Evolutionary conservation across 2,113 vertebrate species (phyloP).

Genomic region (human): DNA sequence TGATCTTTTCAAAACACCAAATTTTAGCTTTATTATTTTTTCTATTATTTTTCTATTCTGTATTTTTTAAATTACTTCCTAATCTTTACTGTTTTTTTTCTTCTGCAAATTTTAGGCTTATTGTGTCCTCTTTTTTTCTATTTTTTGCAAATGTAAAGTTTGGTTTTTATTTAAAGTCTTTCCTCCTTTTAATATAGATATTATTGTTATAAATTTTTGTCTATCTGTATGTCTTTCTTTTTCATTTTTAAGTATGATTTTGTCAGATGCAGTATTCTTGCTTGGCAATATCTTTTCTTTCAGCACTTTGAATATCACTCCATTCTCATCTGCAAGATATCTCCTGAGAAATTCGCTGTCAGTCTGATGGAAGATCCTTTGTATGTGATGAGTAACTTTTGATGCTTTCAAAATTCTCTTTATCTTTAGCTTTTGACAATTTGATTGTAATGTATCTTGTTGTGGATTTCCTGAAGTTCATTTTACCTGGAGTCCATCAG

Average conservation of each 20-base stretch:
- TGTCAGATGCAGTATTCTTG: neutral
- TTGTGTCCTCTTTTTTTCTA: too few species aligned
- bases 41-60: too few species aligned
- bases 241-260: neutral
- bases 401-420: neutral
- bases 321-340: neutral
- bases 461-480: neutral
- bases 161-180: neutral
- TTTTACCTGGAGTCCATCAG: neutral
- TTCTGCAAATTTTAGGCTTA: too few species aligned
- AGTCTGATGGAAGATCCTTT: neutral
- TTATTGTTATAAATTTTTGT: neutral
- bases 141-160: neutral
- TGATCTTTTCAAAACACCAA: too few species aligned
- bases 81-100: too few species aligned
- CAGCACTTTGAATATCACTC: neutral
- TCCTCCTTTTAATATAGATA: neutral
- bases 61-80: too few species aligned
- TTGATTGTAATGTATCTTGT: neutral
- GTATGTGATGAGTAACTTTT: neutral
- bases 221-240: neutral
- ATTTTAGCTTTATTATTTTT: too few species aligned
- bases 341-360: neutral
- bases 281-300: neutral
- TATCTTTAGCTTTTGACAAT: neutral